phyloP scores from a whole-genome alignment of 2,888 invertebrate species.

The Eupithecia vulgata region DNA sequence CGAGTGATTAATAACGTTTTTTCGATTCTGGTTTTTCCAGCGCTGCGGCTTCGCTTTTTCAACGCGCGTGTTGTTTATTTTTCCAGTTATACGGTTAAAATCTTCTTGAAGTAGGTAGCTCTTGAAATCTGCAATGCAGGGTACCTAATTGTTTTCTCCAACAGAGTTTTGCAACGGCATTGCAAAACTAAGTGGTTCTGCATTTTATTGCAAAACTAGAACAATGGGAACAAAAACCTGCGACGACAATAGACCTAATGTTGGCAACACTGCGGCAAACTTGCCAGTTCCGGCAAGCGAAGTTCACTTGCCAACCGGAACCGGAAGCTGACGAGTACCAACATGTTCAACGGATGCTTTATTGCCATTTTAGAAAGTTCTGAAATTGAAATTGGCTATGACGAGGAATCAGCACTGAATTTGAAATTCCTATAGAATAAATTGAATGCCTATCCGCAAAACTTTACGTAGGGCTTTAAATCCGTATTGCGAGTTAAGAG shows the following conservation, averaged over 20 bases:
- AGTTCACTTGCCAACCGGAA: conserved; percentile 54
- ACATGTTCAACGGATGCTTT: conserved; percentile 45
- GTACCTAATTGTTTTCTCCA: neutral
- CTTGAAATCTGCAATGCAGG: neutral
- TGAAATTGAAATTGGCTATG: conserved; percentile 38
- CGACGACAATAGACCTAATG: conserved; percentile 52
- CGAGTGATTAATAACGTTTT: neutral
- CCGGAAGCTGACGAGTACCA: conserved; percentile 49
- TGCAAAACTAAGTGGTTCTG: conserved; percentile 12
- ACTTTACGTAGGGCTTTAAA: neutral
- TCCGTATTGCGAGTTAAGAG: neutral
- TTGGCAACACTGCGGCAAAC: conserved; percentile 56
- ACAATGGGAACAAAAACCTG: conserved; percentile 40
- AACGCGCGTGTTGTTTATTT: neutral
- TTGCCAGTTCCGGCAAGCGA: conserved; percentile 58
- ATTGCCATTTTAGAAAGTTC: conserved; percentile 47
- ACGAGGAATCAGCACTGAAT: conserved; percentile 30
- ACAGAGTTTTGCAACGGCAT: neutral
- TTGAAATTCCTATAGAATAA: conserved; percentile 18
- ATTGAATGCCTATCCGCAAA: neutral
- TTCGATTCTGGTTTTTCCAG: neutral
- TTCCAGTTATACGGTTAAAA: neutral
- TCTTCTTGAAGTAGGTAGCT: neutral
- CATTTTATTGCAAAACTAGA: conserved; percentile 30
- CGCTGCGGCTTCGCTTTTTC: neutral